phyloP scores from a whole-genome alignment of 2,113 vertebrate species.

The Drymodes brunneopygia region DNA sequence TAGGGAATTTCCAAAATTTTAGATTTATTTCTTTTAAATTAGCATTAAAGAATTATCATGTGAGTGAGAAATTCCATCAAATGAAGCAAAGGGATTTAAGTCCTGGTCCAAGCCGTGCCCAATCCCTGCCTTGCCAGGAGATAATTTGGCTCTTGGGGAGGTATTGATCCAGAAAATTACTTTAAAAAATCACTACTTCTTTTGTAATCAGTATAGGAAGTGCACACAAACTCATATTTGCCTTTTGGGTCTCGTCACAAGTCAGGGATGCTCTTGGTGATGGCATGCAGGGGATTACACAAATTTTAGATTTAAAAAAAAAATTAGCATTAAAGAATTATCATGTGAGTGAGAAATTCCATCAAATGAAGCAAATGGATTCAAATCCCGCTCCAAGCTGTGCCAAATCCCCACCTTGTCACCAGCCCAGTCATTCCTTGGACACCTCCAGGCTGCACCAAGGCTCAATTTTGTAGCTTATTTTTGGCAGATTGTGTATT shows the following conservation, averaged over 20 bases:
- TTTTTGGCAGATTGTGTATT: not conserved
- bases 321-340: not conserved
- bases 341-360: not conserved
- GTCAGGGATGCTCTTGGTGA: not conserved
- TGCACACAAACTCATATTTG: not conserved
- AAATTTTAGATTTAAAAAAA: not conserved
- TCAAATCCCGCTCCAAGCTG: not conserved
- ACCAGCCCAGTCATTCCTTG: not conserved
- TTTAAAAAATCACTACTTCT: fast-evolving
- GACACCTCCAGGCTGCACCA: not conserved
- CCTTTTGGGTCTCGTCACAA: not conserved
- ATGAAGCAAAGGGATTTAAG: not conserved
- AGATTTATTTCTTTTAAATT: too few species aligned
- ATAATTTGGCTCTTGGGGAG: not conserved
- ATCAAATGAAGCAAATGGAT: not conserved
- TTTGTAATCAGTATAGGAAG: not conserved
- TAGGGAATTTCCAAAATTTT: not conserved
- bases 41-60: not conserved
- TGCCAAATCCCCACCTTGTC: not conserved
- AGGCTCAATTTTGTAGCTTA: not conserved
- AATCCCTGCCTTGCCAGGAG: too few species aligned
- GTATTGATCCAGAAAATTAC: not conserved
- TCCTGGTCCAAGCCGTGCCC: not conserved
- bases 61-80: not conserved
- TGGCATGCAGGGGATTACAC: not conserved